A percentile compares a stretch with the other conserved stretches of the same genome.
Conservation (phyloP, 1,140 invertebrate genomes). For the Leptinotarsa texana region DNA sequence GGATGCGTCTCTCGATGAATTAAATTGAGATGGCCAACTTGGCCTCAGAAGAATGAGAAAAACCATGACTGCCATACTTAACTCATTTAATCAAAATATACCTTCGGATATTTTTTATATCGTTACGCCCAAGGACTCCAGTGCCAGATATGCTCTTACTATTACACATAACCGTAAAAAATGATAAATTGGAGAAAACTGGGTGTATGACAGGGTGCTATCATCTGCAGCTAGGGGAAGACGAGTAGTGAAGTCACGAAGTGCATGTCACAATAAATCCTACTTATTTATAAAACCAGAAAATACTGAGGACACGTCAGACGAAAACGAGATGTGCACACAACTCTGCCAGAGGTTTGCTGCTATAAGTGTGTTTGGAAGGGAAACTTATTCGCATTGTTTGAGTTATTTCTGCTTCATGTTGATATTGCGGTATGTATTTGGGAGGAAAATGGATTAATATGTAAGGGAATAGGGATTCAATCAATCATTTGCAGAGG, state of each 20-base stretch:
- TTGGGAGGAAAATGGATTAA: no score
- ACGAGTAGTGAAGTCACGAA: slow-evolving; percentile 47
- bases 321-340: slow-evolving; percentile 31
- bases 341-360: slow-evolving; percentile 21
- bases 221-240: slow-evolving; percentile 46
- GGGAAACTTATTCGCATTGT: slow-evolving; percentile 2
- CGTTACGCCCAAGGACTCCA: neutral
- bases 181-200: slow-evolving; percentile 43
- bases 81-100: no score
- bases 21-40: no score
- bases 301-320: slow-evolving; percentile 40
- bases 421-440: neutral
- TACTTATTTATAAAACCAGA: slow-evolving; percentile 49
- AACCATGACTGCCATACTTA: no score
- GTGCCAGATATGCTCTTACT: slow-evolving; percentile 20
- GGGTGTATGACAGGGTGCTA: slow-evolving; percentile 45
- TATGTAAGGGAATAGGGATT: no score
- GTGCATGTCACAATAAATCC: slow-evolving; percentile 49
- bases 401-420: slow-evolving; percentile 18
- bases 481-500: no score
- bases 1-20: no score
- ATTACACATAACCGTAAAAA: slow-evolving; percentile 33
- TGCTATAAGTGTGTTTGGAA: slow-evolving; percentile 4
- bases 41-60: no score
- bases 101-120: no score